A percentile compares a stretch with the other conserved stretches of the same genome.
Conservation (phyloP, 2,797 vertebrate genomes). For the Poecile montanus region DNA sequence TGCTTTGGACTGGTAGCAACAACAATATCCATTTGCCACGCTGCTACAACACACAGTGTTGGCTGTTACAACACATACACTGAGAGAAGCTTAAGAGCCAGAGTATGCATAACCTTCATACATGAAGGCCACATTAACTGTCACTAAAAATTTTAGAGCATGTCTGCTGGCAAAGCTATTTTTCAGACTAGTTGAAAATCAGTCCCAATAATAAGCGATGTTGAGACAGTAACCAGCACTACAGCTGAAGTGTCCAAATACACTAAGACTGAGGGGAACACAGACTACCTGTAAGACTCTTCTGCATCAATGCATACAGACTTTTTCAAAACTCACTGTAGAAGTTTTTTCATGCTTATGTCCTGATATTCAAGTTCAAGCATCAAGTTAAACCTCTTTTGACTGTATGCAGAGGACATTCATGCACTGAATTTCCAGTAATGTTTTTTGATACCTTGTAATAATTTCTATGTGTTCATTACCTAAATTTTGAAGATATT, state of each 20-base stretch:
- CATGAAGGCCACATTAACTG: background rate
- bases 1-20: no score
- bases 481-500: background rate
- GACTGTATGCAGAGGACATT: background rate
- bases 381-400: background rate
- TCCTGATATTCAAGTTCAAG: background rate
- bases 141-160: conserved; percentile 3
- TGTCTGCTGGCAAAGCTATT: conserved; percentile 25
- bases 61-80: background rate
- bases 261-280: background rate
- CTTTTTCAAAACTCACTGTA: background rate
- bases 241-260: background rate
- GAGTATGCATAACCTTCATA: background rate
- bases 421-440: background rate
- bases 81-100: background rate
- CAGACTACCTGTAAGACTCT: background rate
- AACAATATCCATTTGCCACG: no score
- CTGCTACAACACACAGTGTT: background rate
- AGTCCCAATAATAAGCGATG: background rate
- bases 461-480: background rate
- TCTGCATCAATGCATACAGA: background rate
- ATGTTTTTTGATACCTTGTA: background rate
- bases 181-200: conserved; percentile 8
- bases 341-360: background rate
- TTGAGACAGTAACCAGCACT: background rate